These are phyloP conservation scores for Apis dorsata DNA, from an alignment of 1,140 invertebrate species.

Conservation along the genomic window DNA sequence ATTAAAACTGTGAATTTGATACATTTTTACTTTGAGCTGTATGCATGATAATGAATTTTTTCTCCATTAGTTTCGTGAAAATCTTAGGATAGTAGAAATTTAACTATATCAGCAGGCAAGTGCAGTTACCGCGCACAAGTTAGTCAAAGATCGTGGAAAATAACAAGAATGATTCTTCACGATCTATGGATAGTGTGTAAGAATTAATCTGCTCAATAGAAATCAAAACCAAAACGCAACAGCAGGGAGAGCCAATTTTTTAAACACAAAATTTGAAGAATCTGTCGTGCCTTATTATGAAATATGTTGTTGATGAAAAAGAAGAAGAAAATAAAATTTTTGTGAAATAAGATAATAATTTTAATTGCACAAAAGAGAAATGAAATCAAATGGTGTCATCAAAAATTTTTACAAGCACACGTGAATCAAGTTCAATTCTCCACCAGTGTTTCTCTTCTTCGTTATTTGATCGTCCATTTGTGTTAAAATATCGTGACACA, in stretches of 20 bases:
- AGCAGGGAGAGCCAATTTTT: not conserved
- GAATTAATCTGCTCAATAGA: conserved; percentile 28
- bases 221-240: conserved; percentile 27
- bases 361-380: not conserved
- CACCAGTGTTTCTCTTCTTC: not conserved
- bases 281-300: conserved; percentile 1
- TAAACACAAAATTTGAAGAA: not conserved
- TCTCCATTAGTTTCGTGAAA: not conserved
- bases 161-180: not conserved
- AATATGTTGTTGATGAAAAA: not conserved
- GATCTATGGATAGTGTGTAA: not conserved
- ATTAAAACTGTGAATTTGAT: conserved; percentile 12
- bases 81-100: not conserved
- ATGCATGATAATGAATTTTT: not conserved
- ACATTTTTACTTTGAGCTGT: conserved; percentile 19
- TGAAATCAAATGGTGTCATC: not conserved
- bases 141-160: conserved; percentile 1
- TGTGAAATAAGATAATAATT: too few species aligned
- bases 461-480: not conserved
- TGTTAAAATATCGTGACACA: not conserved
- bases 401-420: not conserved
- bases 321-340: not conserved
- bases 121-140: conserved; percentile 3
- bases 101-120: conserved; percentile 1
- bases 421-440: not conserved